A percentile compares a stretch with the other conserved stretches of the same genome.
phyloP scores from a whole-genome alignment of 2,797 vertebrate genomes.

The Hafferia zeledoni region DNA sequence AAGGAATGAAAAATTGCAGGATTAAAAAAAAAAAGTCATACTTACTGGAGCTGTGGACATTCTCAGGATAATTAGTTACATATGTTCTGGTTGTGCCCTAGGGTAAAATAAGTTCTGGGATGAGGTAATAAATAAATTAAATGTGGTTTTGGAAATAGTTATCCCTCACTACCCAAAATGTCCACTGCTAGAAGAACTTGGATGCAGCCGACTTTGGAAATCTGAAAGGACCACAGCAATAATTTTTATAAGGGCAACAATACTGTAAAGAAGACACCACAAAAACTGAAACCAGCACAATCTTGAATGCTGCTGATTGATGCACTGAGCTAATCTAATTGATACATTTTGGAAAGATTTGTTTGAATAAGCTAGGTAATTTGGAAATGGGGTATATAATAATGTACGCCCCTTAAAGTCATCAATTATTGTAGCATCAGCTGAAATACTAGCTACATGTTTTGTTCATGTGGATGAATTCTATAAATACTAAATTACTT shows the following conservation, averaged over 20 bases:
- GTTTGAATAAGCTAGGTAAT: slow-evolving; percentile 26
- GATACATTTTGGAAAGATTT: slow-evolving; percentile 27
- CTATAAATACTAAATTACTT: not conserved
- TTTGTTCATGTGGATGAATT: not conserved
- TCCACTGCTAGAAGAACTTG: slow-evolving; percentile 58
- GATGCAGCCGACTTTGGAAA: slow-evolving; percentile 23
- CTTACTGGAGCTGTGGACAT: slow-evolving; percentile 62
- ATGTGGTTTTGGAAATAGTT: slow-evolving; percentile 69
- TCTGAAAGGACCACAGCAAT: slow-evolving; percentile 42
- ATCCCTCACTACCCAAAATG: slow-evolving; percentile 59
- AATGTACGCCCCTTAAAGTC: not conserved
- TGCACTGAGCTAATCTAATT: not conserved
- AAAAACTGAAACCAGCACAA: slow-evolving; percentile 43
- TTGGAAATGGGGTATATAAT: slow-evolving; percentile 13
- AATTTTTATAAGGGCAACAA: slow-evolving; percentile 33
- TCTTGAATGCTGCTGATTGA: slow-evolving; percentile 26
- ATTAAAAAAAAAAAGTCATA: not conserved
- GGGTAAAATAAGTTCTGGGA: slow-evolving; percentile 67
- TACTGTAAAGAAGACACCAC: slow-evolving; percentile 28
- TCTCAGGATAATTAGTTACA: slow-evolving; percentile 71
- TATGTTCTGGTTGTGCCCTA: slow-evolving; percentile 67
- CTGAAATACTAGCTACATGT: not conserved
- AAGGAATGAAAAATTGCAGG: slow-evolving; percentile 37
- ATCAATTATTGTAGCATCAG: not conserved
- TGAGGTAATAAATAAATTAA: slow-evolving; percentile 75